Evolutionary conservation across 2,797 vertebrate genomes (phyloP).

Genomic region (Discoglossus pictus): DNA sequence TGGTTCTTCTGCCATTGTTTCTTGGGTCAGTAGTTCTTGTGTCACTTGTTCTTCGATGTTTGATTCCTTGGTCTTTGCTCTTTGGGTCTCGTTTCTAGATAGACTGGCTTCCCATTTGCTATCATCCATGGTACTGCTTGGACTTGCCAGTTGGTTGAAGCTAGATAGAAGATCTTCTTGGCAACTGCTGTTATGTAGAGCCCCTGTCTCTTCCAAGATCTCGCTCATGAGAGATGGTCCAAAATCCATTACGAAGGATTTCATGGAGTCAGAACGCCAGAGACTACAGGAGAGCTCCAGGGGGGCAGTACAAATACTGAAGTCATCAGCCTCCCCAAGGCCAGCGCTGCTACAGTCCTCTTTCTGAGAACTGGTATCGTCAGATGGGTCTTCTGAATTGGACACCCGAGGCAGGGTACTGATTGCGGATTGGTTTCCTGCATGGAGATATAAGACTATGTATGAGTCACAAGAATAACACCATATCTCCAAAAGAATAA

Average conservation of each 20-base stretch:
- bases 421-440: constrained; percentile 87
- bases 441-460: too few relatives aligned
- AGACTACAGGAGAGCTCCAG: constrained; percentile 53
- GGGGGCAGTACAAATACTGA: constrained; percentile 61
- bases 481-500: too few relatives aligned
- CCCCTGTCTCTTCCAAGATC: constrained; percentile 69
- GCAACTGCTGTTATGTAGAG: neutral
- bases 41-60: too few relatives aligned
- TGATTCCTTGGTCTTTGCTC: too few relatives aligned
- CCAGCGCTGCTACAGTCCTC: constrained; percentile 29
- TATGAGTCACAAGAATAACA: too few relatives aligned
- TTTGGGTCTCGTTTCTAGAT: neutral
- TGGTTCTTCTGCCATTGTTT: too few relatives aligned
- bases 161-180: constrained; percentile 24
- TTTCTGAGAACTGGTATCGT: constrained; percentile 20
- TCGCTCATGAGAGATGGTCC: constrained; percentile 93
- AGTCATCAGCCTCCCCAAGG: constrained; percentile 47
- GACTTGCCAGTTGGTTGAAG: neutral
- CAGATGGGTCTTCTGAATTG: constrained; percentile 70
- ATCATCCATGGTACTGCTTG: neutral
- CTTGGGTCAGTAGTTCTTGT: too few relatives aligned
- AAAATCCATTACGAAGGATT: constrained; percentile 90
- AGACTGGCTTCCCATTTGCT: constrained; percentile 5
- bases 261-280: constrained; percentile 83
- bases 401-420: constrained; percentile 85